Evolutionary conservation across 2,888 invertebrate genomes (phyloP), one percentile per base, ranked within the genome.

Genomic region (Sceliomorpha sp.): DNA sequence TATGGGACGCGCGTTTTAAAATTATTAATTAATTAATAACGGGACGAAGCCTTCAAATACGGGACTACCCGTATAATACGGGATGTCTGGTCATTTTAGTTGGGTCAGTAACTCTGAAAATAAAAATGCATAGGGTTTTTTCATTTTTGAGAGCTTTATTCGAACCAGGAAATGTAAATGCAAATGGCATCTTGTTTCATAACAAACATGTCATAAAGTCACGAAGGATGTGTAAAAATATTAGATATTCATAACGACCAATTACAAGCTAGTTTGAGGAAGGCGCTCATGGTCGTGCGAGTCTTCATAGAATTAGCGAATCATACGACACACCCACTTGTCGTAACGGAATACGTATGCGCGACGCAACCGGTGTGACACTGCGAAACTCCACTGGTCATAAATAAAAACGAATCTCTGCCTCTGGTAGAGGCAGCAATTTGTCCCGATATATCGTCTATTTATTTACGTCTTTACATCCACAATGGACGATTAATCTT

Each of bases 401-500:
- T 59, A 66, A 66, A 66, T 66, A 66, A 67, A 58, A 48, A 59
- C 60, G 20, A 60, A 58, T 66, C 56, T 59, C 31, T 56, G 56
- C n/a, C n/a, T n/a, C n/a, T n/a, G 40, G 70, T 42, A 37, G 60
- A 58, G 47, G 51, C 59, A 51, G 48, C 60, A 70, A 70, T 66
- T 70, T 70, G 70, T 70, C 70, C 45, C 64, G 64, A 70, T 64
- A 60, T 50, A 48, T 50, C 26, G 44, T 40, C 56, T 55, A 60
- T 47, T 70, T 60, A 70, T 70, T 70, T 70, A 63, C 55, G 63
- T 32, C 60, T 34, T 31, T 39, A 29, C 31, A 40, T 31, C 32
- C 60, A 64, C 64, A 70, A 60, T 70, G 15, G 58, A 42, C 42
- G 51, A 70, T 70, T 66, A 70, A 70, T 70, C 66, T 60, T 70